Percentiles rank a stretch among this genome's conserved stretches.
These are phyloP conservation scores for human (Homo sapiens) DNA, from an alignment of 2,113 vertebrate genomes.

Conservation along the genomic window GRCh38 chr7:125057501-125058000, in stretches of 20 bases:
- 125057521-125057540: neutral
- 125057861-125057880: neutral
- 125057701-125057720: neutral
- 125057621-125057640: neutral
- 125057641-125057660: neutral
- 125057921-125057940: neutral
- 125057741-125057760: neutral
- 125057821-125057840: neutral
- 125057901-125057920: neutral
- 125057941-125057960: neutral
- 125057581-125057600: neutral
- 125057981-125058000: neutral
- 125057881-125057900: neutral
- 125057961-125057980: neutral
- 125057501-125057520: neutral
- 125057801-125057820: neutral
- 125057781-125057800: neutral
- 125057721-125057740: neutral
- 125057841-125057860: neutral
- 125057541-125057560: neutral
- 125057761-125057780: neutral
- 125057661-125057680: neutral
- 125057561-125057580: neutral
- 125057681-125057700: neutral
- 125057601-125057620: neutral